Evolutionary conservation across 2,113 vertebrate species (phyloP).

Genomic region (Oxyruncus cristatus): DNA sequence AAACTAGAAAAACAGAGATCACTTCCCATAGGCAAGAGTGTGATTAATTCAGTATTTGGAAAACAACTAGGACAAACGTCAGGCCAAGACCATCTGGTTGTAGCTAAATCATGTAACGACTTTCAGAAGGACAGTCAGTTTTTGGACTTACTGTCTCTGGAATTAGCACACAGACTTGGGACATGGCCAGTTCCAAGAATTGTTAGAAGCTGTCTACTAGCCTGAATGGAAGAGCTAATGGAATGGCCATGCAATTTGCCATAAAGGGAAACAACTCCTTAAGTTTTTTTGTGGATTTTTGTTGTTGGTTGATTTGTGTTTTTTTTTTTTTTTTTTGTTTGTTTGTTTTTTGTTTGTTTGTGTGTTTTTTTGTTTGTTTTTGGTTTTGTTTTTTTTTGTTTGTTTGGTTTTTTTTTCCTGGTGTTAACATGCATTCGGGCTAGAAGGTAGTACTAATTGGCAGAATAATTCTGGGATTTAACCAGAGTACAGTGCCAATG

Average conservation of each 20-base stretch:
- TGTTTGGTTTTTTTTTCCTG: background rate
- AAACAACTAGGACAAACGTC: background rate
- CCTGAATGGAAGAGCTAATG: background rate
- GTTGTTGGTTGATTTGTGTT: too few species aligned
- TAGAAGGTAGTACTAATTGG: background rate
- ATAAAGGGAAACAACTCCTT: background rate
- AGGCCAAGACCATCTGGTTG: slow-evolving; percentile 6
- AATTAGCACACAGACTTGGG: background rate
- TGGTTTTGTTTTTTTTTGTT: too few species aligned
- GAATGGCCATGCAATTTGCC: background rate
- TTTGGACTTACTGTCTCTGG: background rate
- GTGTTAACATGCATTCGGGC: background rate
- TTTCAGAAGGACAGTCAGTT: background rate
- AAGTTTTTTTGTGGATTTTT: background rate
- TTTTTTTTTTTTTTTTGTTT: too few species aligned
- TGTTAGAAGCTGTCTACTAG: background rate
- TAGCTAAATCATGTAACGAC: background rate
- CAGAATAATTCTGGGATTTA: background rate
- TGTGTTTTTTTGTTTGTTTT: too few species aligned
- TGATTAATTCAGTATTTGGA: background rate
- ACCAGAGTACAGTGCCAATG: background rate
- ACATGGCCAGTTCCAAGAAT: background rate
- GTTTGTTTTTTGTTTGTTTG: too few species aligned
- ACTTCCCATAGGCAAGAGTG: background rate
- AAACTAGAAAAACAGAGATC: background rate